These are phyloP conservation scores for Lepidothrix coronata DNA, from an alignment of 2,113 vertebrate genomes.

Conservation along the genomic window DNA sequence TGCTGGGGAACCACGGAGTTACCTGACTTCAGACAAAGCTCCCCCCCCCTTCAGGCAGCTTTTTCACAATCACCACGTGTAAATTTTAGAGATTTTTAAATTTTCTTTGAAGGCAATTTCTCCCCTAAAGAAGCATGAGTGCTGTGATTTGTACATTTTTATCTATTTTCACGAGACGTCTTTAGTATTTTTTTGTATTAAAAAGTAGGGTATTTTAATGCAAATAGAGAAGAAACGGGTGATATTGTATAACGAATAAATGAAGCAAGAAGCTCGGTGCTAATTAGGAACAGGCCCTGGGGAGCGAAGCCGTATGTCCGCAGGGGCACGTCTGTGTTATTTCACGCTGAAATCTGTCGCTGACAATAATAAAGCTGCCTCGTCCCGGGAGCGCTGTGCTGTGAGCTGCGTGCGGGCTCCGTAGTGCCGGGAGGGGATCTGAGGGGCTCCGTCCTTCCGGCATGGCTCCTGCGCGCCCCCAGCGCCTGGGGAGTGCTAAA, in stretches of 20 bases:
- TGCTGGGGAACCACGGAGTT: accelerated
- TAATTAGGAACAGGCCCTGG: accelerated
- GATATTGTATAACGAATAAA: neutral
- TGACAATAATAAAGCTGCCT: neutral
- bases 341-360: accelerated
- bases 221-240: neutral
- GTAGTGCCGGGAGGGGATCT: neutral
- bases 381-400: accelerated
- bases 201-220: neutral
- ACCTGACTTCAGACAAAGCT: accelerated
- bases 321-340: accelerated
- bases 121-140: neutral
- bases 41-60: accelerated
- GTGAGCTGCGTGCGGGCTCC: neutral
- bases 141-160: neutral
- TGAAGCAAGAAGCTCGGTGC: no score
- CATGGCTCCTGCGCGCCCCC: accelerated
- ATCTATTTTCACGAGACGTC: neutral
- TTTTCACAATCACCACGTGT: neutral
- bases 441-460: no score
- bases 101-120: neutral
- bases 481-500: accelerated
- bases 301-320: accelerated
- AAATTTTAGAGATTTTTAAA: accelerated
- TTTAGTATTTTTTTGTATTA: neutral